A percentile compares a stretch with the other conserved stretches of the same genome.
phyloP scores from a whole-genome alignment of 2,888 invertebrate species.

The Metellina segmentata region DNA sequence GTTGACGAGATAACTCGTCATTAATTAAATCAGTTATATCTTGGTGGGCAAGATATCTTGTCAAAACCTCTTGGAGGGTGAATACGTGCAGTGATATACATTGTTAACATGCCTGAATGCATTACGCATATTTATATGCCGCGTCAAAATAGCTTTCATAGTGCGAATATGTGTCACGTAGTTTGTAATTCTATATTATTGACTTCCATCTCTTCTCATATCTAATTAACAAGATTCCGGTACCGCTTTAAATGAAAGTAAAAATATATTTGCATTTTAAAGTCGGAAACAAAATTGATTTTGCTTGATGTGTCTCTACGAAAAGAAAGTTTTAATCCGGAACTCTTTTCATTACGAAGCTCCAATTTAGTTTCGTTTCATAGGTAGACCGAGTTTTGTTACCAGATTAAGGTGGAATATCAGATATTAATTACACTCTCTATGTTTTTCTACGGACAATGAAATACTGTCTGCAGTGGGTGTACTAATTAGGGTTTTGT shows the following conservation, averaged over 20 bases:
- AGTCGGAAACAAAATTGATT: neutral
- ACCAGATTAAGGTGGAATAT: neutral
- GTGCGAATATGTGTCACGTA: too few relatives aligned
- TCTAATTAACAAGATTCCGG: neutral
- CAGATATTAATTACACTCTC: neutral
- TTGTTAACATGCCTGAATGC: too few relatives aligned
- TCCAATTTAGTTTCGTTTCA: neutral
- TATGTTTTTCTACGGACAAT: neutral
- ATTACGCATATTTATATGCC: too few relatives aligned
- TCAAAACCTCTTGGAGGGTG: too few relatives aligned
- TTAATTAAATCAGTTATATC: too few relatives aligned
- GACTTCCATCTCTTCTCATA: neutral
- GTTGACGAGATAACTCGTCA: too few relatives aligned
- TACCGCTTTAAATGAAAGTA: neutral
- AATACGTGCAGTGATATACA: too few relatives aligned
- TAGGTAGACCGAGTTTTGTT: neutral
- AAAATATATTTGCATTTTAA: neutral
- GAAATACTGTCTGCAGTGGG: neutral
- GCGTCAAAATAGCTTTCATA: too few relatives aligned
- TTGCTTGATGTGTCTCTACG: neutral
- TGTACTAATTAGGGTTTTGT: slow-evolving; percentile 31
- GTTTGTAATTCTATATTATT: neutral
- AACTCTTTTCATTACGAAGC: neutral
- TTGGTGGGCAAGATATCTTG: too few relatives aligned
- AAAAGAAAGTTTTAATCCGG: neutral